Conservation (phyloP, 2,888 invertebrate genomes). For the Tetragonisca angustula region DNA sequence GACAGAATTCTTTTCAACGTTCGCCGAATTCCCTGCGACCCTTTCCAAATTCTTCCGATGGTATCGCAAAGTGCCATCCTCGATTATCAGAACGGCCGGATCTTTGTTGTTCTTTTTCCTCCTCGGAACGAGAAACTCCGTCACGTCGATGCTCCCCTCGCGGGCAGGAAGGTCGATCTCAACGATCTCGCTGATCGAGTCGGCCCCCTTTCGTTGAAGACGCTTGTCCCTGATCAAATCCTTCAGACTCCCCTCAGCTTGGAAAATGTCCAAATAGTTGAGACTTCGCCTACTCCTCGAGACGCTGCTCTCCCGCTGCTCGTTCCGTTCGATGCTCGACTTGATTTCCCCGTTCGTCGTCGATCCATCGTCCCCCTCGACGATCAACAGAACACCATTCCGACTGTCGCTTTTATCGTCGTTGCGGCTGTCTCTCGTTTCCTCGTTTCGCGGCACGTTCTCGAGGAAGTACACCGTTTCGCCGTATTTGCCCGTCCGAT, state of each 20-base stretch:
- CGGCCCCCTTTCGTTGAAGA: slow-evolving; percentile 77
- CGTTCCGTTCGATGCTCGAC: slow-evolving; percentile 34
- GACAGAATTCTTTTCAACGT: slow-evolving; percentile 14
- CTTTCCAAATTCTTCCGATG: background rate
- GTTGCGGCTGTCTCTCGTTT: rapidly evolving
- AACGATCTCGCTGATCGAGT: slow-evolving; percentile 77
- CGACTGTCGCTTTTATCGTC: background rate
- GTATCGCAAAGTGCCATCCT: slow-evolving; percentile 19
- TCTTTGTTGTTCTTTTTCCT: slow-evolving; percentile 28
- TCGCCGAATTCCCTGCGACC: slow-evolving; percentile 38
- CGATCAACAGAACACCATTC: slow-evolving; percentile 58
- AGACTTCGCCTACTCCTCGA: slow-evolving; percentile 71
- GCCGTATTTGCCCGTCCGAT: background rate
- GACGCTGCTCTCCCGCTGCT: slow-evolving; percentile 16
- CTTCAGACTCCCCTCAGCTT: slow-evolving; percentile 47
- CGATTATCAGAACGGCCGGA: slow-evolving; percentile 56
- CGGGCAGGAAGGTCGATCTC: slow-evolving; percentile 77
- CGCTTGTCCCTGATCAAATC: slow-evolving; percentile 62
- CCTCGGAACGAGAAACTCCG: slow-evolving; percentile 66
- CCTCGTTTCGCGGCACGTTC: slow-evolving; percentile 9
- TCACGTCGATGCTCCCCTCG: slow-evolving; percentile 65
- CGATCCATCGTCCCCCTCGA: slow-evolving; percentile 55
- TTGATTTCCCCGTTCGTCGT: slow-evolving; percentile 48
- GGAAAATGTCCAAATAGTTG: slow-evolving; percentile 63
- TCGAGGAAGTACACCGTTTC: slow-evolving; percentile 55